Conservation (phyloP, 2,888 invertebrate genomes). For the Lissocephala sabroskyi region DNA sequence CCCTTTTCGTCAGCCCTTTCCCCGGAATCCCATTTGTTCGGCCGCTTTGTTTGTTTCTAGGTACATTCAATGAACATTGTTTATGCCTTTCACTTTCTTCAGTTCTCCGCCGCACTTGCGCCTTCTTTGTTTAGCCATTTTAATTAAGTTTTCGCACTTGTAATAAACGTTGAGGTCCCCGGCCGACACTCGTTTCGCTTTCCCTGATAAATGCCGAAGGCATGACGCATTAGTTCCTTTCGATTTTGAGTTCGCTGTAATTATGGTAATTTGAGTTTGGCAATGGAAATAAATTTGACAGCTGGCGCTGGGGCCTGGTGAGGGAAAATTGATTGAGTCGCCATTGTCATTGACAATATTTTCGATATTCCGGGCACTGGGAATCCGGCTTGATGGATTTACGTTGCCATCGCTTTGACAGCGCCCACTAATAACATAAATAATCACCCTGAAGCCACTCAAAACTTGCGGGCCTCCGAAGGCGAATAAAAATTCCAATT, state of each 20-base stretch:
- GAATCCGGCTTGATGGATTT: slow-evolving; percentile 25
- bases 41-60: no score
- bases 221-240: slow-evolving; percentile 8
- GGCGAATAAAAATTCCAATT: no score
- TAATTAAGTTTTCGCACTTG: slow-evolving; percentile 65
- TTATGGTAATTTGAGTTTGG: slow-evolving; percentile 52
- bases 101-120: background rate
- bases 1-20: background rate
- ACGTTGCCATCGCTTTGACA: slow-evolving; percentile 1
- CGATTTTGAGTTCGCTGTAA: slow-evolving; percentile 33
- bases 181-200: slow-evolving; percentile 44
- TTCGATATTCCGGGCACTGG: background rate
- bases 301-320: slow-evolving; percentile 23
- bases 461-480: no score
- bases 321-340: background rate
- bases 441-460: no score
- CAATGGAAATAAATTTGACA: slow-evolving; percentile 47
- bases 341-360: background rate
- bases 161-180: slow-evolving; percentile 49
- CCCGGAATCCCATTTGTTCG: slow-evolving; percentile 35
- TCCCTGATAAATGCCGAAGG: slow-evolving; percentile 7
- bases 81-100: slow-evolving; percentile 31
- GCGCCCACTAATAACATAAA: background rate
- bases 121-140: slow-evolving; percentile 54
- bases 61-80: slow-evolving; percentile 31